Conservation (phyloP, 1,140 invertebrate genomes). For the Cecropterus lyciades region DNA sequence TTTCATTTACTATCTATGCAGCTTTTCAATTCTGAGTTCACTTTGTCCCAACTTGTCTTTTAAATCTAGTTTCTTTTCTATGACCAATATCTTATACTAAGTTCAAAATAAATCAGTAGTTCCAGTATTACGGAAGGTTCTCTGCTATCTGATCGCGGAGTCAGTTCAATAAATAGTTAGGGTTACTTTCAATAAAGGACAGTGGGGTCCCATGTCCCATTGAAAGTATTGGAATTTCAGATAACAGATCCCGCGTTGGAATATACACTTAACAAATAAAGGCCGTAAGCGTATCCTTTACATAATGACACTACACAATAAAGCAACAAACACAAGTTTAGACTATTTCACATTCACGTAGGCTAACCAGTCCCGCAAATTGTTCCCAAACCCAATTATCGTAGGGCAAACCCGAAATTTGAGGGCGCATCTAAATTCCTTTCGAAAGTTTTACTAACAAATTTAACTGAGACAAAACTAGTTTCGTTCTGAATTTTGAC, state of each 20-base stretch:
- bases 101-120: constrained; percentile 13
- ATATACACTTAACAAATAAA: constrained; percentile 28
- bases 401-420: constrained; percentile 54
- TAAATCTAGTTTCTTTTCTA: constrained; percentile 6
- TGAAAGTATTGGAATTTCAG: constrained; percentile 17
- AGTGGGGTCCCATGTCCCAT: constrained; percentile 1
- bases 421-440: constrained; percentile 48
- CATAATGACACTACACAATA: constrained; percentile 38
- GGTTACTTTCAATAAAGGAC: constrained; percentile 21
- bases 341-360: constrained; percentile 41
- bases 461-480: constrained; percentile 62
- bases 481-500: constrained; percentile 50
- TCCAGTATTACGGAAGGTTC: background rate
- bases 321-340: constrained; percentile 39
- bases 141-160: background rate
- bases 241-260: constrained; percentile 17
- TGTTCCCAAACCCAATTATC: constrained; percentile 68
- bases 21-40: constrained; percentile 24
- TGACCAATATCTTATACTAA: constrained; percentile 11
- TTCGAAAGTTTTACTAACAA: constrained; percentile 59
- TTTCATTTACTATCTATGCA: constrained; percentile 21
- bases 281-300: constrained; percentile 24
- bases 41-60: constrained; percentile 5
- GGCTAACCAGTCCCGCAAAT: constrained; percentile 52
- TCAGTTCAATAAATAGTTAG: constrained; percentile 21